Percentiles rank a stretch among this genome's conserved stretches.
phyloP scores from a whole-genome alignment of 2,797 vertebrate genomes.

The Etheostoma perlongum region DNA sequence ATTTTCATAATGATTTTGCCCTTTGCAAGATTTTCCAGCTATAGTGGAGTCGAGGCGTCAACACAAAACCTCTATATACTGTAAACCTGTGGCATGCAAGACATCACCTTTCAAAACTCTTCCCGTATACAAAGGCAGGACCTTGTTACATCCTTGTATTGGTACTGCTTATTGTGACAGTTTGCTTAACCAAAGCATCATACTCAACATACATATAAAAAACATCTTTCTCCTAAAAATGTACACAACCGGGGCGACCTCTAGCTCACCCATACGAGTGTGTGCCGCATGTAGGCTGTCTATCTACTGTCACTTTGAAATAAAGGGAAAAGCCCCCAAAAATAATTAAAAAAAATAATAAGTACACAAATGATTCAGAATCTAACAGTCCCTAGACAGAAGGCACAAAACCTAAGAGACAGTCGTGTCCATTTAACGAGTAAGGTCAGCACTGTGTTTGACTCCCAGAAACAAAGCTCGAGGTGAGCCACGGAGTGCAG shows the following conservation, averaged over 20 bases:
- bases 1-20: too few species aligned
- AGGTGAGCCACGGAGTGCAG: slow-evolving; percentile 29
- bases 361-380: slow-evolving; percentile 9
- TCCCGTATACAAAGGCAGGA: neutral
- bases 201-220: neutral
- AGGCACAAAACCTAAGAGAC: slow-evolving; percentile 39
- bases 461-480: slow-evolving; percentile 32
- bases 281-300: too few species aligned
- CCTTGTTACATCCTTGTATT: neutral
- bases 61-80: too few species aligned
- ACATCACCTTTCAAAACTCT: too few species aligned
- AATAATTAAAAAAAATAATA: too few species aligned
- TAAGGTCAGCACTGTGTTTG: slow-evolving; percentile 44
- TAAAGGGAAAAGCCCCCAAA: too few species aligned
- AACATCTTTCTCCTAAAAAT: neutral
- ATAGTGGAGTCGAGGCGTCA: too few species aligned
- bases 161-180: neutral
- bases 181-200: neutral
- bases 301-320: too few species aligned
- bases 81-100: too few species aligned
- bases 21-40: too few species aligned
- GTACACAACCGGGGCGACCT: too few species aligned
- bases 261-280: too few species aligned
- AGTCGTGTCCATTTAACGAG: slow-evolving; percentile 44
- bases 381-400: neutral